Conservation (phyloP, 2,888 invertebrate genomes). For the Diaphora mendica region DNA sequence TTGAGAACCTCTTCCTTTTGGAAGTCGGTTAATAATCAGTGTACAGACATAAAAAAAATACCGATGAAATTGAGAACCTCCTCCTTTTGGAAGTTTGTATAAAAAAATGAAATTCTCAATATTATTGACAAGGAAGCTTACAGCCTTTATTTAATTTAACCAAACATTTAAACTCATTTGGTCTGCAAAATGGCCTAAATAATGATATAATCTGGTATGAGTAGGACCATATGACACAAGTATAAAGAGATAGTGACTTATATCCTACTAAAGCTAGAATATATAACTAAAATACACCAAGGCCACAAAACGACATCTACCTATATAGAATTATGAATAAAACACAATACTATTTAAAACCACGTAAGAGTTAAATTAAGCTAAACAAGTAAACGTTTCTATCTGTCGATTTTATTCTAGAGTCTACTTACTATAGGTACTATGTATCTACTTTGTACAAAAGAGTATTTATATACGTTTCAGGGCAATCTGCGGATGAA, state of each 20-base stretch:
- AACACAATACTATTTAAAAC: neutral
- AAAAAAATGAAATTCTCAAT: too few species aligned
- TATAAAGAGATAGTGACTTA: neutral
- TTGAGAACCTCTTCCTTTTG: too few species aligned
- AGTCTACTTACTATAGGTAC: neutral
- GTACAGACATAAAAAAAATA: too few species aligned
- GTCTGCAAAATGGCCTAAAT: neutral
- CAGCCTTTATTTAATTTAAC: neutral
- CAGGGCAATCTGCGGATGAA: conserved; percentile 81
- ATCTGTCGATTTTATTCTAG: neutral
- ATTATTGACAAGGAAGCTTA: too few species aligned
- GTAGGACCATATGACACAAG: neutral
- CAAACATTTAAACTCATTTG: too few species aligned
- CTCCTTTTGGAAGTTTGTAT: too few species aligned
- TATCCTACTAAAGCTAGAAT: neutral
- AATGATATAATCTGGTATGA: neutral
- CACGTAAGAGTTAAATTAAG: neutral
- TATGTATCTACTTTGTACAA: neutral
- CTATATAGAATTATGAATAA: neutral
- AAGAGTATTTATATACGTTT: conserved; percentile 34
- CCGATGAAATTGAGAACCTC: too few species aligned
- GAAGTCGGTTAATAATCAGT: too few species aligned
- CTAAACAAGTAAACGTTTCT: neutral
- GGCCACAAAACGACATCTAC: neutral
- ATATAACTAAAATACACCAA: too few species aligned